A percentile compares a stretch with the other conserved stretches of the same genome.
Conservation (phyloP, 23 tunicate genomes). For the Aplidium turbinatum region DNA sequence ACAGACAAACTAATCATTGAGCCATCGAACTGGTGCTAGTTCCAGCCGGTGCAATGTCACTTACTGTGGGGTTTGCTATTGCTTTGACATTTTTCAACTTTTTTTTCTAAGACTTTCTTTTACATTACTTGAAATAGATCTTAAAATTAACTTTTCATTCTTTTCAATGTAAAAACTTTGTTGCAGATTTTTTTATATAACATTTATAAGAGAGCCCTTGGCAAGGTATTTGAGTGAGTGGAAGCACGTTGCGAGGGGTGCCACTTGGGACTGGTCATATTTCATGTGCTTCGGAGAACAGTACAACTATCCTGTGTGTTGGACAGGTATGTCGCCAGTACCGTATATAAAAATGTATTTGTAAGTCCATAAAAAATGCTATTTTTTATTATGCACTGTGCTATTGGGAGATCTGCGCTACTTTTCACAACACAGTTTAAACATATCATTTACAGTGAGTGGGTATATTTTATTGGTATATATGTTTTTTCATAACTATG, state of each 20-base stretch:
- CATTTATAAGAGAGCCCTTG: conserved; percentile 69
- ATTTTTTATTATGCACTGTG: no score
- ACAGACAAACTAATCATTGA: no score
- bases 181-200: conserved; percentile 69
- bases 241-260: conserved; percentile 81
- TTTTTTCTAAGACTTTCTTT: no score
- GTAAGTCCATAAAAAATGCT: no score
- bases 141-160: background rate
- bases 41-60: background rate
- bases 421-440: no score
- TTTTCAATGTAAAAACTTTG: background rate
- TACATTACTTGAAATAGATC: background rate
- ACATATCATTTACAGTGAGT: no score
- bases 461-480: no score
- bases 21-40: background rate
- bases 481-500: no score
- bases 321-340: conserved; percentile 34
- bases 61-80: background rate
- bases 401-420: no score
- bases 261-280: conserved; percentile 72
- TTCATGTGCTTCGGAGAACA: conserved; percentile 35
- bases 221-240: conserved; percentile 77
- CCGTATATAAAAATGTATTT: background rate
- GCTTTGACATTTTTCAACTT: no score
- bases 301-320: conserved; percentile 34